Evolutionary conservation across 2,888 invertebrate species (phyloP), one percentile per base, ranked within the genome.

Genomic region (Emmelina monodactyla): DNA sequence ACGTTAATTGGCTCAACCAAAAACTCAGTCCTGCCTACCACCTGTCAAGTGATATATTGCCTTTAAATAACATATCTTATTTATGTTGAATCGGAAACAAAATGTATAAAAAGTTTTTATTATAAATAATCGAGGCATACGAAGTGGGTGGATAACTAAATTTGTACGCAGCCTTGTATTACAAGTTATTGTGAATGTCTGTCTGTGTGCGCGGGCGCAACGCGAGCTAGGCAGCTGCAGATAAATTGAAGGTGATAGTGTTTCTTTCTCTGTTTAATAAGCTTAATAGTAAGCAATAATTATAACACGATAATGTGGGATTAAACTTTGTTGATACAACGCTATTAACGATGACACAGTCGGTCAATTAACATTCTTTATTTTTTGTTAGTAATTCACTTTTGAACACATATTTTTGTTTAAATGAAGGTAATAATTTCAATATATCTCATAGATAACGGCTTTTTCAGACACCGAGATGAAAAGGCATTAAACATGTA

Each of bases 1-100:
- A 62, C 55, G 44, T 43, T 49, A 57, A 64, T 61, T 60, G 43
- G 47, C 39, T 22, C 50, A 50, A 40, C 36, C 35, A 41, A 35
- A 38, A 28, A 29, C 32, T 35, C 43, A 45, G 54, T 49, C 54
- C 59, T 63, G 59, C 67, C 66, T 75, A 79, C 79, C 79, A 79
- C 79, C 79, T 79, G 79, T 78, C 78, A 75, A 66, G 79, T 79
- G 78, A 79, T 75, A 76, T 79, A 79, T 75, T 71, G 65, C 63
- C 71, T 72, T 75, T 73, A 78, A 79, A 78, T 78, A 80, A 79
- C 79, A 79, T 79, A 78, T 81, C 80, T 81, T 80, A 81, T 81
- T 81, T 79, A 80, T 79, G 79, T 78, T 73, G 78, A 73, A 78
- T 79, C 70, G 64, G 67, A 72, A 76, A 76, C 69, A 75, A 78